Conservation (phyloP, 2,888 invertebrate species). For the Allacma fusca region DNA sequence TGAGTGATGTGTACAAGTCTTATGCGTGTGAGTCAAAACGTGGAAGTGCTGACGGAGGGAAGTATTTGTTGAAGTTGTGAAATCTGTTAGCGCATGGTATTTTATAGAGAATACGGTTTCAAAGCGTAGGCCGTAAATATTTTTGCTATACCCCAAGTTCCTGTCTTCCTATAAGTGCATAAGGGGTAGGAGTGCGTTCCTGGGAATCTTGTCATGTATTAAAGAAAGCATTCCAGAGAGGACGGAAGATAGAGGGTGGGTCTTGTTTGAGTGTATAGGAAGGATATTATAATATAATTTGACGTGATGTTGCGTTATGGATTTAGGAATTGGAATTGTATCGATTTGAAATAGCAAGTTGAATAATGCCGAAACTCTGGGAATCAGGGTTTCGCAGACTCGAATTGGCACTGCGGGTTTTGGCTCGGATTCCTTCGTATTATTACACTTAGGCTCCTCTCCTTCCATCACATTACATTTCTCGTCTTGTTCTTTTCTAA, state of each 20-base stretch:
- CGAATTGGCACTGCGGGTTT: conserved; percentile 13
- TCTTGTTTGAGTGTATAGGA: background rate
- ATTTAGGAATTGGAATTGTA: conserved; percentile 21
- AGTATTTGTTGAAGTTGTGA: background rate
- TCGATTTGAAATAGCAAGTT: conserved; percentile 21
- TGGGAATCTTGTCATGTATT: too few relatives aligned
- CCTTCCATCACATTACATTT: conserved; percentile 16
- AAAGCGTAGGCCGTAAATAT: background rate
- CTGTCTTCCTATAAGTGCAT: too few relatives aligned
- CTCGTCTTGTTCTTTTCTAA: conserved; percentile 10
- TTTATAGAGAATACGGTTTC: background rate
- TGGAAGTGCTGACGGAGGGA: background rate
- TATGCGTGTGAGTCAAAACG: background rate
- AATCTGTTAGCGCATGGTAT: conserved; percentile 1
- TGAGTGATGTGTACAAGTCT: too few relatives aligned
- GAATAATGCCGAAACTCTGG: background rate
- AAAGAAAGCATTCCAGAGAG: background rate
- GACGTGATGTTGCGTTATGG: conserved; percentile 19
- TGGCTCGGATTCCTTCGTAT: conserved; percentile 4
- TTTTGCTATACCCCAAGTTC: too few relatives aligned
- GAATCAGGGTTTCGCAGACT: conserved; percentile 9
- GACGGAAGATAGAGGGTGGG: background rate
- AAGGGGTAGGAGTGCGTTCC: too few relatives aligned
- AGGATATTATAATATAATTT: conserved; percentile 16
- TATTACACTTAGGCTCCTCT: conserved; percentile 4